Conservation (phyloP, 1,140 invertebrate genomes). For the Globodera ellingtonae region DNA sequence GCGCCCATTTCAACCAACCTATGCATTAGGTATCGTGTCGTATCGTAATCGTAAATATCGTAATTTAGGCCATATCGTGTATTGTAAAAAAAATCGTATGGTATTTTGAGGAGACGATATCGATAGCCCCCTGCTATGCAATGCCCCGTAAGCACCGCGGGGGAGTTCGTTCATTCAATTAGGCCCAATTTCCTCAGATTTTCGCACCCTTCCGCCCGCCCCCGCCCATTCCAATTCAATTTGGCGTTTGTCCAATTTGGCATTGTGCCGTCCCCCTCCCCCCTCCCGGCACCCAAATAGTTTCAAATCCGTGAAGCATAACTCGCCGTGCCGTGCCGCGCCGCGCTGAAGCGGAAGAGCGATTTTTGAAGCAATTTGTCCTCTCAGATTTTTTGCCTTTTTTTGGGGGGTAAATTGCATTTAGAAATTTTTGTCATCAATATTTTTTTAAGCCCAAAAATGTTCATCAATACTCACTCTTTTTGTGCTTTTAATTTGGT, state of each 20-base stretch:
- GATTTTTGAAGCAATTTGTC: neutral
- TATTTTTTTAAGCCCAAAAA: too few relatives aligned
- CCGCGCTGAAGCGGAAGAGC: neutral
- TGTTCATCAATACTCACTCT: too few relatives aligned
- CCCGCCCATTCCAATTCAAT: neutral
- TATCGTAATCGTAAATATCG: too few relatives aligned
- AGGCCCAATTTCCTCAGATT: neutral
- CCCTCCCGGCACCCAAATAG: neutral
- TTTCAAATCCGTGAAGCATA: neutral
- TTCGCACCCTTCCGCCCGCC: neutral
- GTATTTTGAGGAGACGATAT: too few relatives aligned
- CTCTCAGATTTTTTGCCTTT: too few relatives aligned
- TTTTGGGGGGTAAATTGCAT: too few relatives aligned
- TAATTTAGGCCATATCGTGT: too few relatives aligned
- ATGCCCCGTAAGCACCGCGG: neutral
- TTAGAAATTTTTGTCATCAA: too few relatives aligned
- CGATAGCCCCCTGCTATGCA: too few relatives aligned
- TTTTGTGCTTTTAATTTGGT: too few relatives aligned
- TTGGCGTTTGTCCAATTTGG: neutral
- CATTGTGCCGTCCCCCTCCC: constrained; percentile 1
- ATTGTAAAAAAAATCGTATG: too few relatives aligned
- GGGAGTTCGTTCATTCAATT: constrained; percentile 1
- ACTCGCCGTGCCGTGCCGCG: neutral
- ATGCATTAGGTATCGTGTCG: too few relatives aligned
- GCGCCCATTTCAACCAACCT: neutral